phyloP scores from a whole-genome alignment of 2,888 invertebrate genomes.

The Melanostoma mellinum region DNA sequence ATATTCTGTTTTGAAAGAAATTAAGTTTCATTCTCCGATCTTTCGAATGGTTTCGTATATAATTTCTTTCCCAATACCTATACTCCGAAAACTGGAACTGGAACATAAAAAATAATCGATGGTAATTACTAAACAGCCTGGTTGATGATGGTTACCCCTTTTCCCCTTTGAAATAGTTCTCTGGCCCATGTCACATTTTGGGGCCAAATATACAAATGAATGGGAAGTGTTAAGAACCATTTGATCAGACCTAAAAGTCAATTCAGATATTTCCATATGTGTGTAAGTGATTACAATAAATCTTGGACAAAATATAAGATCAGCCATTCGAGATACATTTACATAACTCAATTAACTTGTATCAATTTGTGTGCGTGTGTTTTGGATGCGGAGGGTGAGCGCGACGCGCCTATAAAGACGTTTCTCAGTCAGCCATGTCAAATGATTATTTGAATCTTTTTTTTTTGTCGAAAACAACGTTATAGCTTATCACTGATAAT shows the following conservation, averaged over 20 bases:
- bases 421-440: slow-evolving; percentile 29
- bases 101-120: slow-evolving; percentile 59
- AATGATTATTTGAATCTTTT: slow-evolving; percentile 20
- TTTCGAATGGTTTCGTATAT: no score
- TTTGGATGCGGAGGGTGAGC: slow-evolving; percentile 1
- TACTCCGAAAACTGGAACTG: neutral
- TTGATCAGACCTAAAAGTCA: slow-evolving; percentile 56
- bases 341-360: slow-evolving; percentile 71
- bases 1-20: slow-evolving; percentile 9
- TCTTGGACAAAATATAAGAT: slow-evolving; percentile 55
- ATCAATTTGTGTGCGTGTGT: slow-evolving; percentile 24
- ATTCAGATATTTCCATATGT: slow-evolving; percentile 65
- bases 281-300: slow-evolving; percentile 70
- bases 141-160: slow-evolving; percentile 43
- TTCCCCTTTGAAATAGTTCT: slow-evolving; percentile 15
- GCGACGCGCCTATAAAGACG: slow-evolving; percentile 17
- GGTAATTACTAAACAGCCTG: slow-evolving; percentile 53
- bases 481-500: slow-evolving; percentile 59
- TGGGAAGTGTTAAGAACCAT: slow-evolving; percentile 69
- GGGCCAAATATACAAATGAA: slow-evolving; percentile 28
- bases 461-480: slow-evolving; percentile 15
- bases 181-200: slow-evolving; percentile 31
- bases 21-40: neutral
- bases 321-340: slow-evolving; percentile 59
- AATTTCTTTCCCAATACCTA: slow-evolving; percentile 25